Percentiles rank a stretch among this genome's conserved stretches.
Evolutionary conservation across 2,113 vertebrate genomes (phyloP).

Genomic region (Thalassoma bifasciatum): DNA sequence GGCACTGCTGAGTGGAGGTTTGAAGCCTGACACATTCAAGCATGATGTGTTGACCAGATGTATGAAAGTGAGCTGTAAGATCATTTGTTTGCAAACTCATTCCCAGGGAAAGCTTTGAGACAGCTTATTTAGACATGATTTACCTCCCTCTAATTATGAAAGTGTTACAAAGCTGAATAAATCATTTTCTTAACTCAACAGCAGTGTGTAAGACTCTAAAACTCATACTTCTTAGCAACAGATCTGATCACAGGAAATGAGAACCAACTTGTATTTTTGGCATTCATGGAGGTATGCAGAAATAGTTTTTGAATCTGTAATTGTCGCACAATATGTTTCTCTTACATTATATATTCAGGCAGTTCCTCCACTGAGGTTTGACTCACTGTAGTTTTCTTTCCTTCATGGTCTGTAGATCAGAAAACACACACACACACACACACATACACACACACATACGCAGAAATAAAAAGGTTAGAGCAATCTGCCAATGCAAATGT

Average conservation of each 20-base stretch:
- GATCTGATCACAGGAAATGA: not conserved
- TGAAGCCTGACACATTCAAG: slow-evolving; percentile 32
- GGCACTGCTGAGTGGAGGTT: slow-evolving; percentile 47
- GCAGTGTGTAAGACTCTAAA: slow-evolving; percentile 16
- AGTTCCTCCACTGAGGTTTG: slow-evolving; percentile 74
- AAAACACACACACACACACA: slow-evolving; percentile 53
- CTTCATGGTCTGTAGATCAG: slow-evolving; percentile 69
- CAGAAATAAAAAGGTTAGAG: slow-evolving; percentile 46
- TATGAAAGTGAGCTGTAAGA: slow-evolving; percentile 55
- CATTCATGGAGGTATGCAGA: too few relatives aligned
- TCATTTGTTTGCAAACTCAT: slow-evolving; percentile 52
- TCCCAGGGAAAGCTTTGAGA: slow-evolving; percentile 48
- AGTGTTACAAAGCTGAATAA: slow-evolving; percentile 42
- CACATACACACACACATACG: slow-evolving; percentile 37
- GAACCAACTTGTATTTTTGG: too few relatives aligned
- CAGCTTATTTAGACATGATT: slow-evolving; percentile 48
- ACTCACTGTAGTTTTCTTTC: slow-evolving; percentile 69
- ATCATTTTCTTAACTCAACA: slow-evolving; percentile 22
- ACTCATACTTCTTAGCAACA: slow-evolving; percentile 6
- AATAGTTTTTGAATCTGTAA: not conserved
- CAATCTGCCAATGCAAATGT: slow-evolving; percentile 64
- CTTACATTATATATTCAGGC: slow-evolving; percentile 88
- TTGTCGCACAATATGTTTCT: slow-evolving; percentile 35
- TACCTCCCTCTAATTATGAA: slow-evolving; percentile 37
- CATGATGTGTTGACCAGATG: slow-evolving; percentile 71